phyloP scores from a whole-genome alignment of 2,888 invertebrate genomes.

The Trichopria drosophilae region DNA sequence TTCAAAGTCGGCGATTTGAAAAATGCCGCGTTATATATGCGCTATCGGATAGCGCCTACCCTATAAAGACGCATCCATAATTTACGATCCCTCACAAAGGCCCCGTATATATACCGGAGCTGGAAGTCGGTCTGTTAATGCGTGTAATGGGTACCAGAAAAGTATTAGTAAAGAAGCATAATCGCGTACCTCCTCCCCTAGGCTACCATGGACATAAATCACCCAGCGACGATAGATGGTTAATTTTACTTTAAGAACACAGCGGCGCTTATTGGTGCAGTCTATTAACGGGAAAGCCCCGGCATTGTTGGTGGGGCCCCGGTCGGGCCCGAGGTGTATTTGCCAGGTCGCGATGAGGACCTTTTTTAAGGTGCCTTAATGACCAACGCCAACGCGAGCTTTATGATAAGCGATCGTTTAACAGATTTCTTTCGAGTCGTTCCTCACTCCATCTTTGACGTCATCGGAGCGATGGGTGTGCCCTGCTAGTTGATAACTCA shows the following conservation, averaged over 20 bases:
- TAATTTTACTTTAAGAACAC: conserved; percentile 26
- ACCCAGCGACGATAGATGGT: conserved; percentile 26
- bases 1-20: no score
- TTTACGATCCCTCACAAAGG: no score
- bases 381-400: no score
- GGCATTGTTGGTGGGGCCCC: conserved; percentile 21
- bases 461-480: not conserved
- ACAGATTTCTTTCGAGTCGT: conserved; percentile 21
- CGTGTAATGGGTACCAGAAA: conserved; percentile 28
- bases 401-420: conserved; percentile 16
- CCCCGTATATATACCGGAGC: no score
- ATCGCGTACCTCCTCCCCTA: conserved; percentile 14
- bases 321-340: no score
- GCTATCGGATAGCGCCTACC: no score
- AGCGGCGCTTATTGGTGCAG: not conserved
- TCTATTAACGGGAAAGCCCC: conserved; percentile 19
- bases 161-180: conserved; percentile 28
- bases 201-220: conserved; percentile 26
- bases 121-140: no score
- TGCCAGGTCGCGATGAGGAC: conserved; percentile 11
- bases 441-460: conserved; percentile 8
- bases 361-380: no score
- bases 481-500: conserved; percentile 33
- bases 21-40: no score
- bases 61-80: no score